Conservation (phyloP, 2,888 invertebrate genomes). For the Pollenia griseotomentosa region DNA sequence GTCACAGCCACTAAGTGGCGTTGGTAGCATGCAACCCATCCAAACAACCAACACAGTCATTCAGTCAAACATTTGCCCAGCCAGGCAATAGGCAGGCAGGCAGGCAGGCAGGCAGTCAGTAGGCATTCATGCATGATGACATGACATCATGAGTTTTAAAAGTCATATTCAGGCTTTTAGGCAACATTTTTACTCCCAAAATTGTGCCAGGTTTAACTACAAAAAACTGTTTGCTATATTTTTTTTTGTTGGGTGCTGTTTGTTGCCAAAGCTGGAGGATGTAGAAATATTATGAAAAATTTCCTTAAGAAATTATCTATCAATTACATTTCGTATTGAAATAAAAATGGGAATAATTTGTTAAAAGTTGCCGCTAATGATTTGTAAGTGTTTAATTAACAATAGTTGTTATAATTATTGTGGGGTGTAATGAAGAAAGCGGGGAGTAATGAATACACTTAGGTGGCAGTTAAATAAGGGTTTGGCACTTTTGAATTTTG, state of each 20-base stretch:
- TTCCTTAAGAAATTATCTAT: constrained; percentile 3
- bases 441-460: too few species aligned
- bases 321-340: constrained; percentile 15
- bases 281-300: background rate
- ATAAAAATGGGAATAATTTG: constrained; percentile 14
- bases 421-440: too few species aligned
- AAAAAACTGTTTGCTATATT: background rate
- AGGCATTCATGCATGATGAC: constrained; percentile 16
- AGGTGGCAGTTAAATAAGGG: too few species aligned
- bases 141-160: constrained; percentile 45
- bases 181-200: background rate
- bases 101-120: background rate
- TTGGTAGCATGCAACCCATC: background rate
- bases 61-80: background rate
- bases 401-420: background rate
- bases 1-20: constrained; percentile 28
- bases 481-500: too few species aligned
- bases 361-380: background rate
- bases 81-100: background rate
- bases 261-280: background rate
- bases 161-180: constrained; percentile 14
- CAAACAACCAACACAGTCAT: constrained; percentile 3
- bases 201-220: background rate
- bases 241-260: background rate
- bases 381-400: background rate